A percentile compares a stretch with the other conserved stretches of the same genome.
Conservation (phyloP, 2,113 vertebrate genomes). For the Glaucomys volans region DNA sequence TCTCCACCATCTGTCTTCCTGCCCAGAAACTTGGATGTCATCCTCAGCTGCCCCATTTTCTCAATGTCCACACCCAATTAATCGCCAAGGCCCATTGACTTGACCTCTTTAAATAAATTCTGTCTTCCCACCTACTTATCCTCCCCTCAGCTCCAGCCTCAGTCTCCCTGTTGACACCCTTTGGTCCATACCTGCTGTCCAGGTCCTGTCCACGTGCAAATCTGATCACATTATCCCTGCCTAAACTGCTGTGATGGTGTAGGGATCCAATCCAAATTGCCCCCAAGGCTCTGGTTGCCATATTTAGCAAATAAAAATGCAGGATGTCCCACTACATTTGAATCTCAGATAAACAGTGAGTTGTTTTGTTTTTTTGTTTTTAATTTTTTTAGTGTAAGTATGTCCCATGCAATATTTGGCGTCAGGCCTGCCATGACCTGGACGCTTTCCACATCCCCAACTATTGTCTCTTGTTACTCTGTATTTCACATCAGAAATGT, state of each 20-base stretch:
- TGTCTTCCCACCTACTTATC: not conserved
- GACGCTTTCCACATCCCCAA: not conserved
- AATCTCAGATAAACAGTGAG: conserved; percentile 26
- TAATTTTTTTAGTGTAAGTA: not conserved
- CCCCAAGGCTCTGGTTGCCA: not conserved
- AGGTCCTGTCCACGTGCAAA: not conserved
- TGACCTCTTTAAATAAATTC: not conserved
- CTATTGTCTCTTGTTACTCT: not conserved
- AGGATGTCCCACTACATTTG: not conserved
- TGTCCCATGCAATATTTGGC: not conserved
- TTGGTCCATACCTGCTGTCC: no score
- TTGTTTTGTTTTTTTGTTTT: not conserved
- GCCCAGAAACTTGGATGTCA: not conserved
- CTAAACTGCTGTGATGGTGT: not conserved
- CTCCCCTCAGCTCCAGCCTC: not conserved
- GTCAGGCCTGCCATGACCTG: no score
- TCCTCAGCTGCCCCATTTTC: not conserved
- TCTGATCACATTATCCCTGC: not conserved
- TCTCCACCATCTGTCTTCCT: not conserved
- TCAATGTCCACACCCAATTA: not conserved
- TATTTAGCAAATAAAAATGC: conserved; percentile 37
- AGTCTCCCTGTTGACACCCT: not conserved
- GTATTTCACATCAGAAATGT: not conserved
- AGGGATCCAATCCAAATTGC: not conserved
- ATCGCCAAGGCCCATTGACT: not conserved